These are phyloP conservation scores for Spisula subtruncata DNA, from an alignment of 2,888 invertebrate genomes.

Conservation along the genomic window DNA sequence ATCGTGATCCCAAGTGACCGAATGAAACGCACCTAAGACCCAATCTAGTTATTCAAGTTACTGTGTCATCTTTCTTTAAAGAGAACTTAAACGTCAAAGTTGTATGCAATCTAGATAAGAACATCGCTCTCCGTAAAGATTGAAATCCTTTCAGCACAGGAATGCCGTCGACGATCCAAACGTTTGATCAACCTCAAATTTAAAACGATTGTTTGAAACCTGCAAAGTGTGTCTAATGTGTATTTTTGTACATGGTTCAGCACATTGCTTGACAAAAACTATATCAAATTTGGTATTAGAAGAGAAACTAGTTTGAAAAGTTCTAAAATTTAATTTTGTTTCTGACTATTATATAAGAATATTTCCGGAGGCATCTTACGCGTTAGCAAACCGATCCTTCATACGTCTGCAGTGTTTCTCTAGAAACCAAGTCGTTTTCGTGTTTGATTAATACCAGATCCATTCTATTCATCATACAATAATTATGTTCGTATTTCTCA, in stretches of 20 bases:
- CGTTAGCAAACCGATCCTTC: not conserved
- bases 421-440: not conserved
- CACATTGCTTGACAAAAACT: not conserved
- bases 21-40: no score
- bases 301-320: no score
- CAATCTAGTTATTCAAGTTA: no score
- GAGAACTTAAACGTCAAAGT: no score
- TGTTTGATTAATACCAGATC: not conserved
- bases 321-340: not conserved
- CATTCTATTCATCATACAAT: not conserved
- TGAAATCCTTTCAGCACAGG: not conserved
- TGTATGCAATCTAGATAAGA: not conserved
- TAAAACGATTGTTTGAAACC: no score
- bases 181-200: no score
- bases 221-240: no score
- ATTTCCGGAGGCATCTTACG: not conserved
- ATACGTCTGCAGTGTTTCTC: not conserved
- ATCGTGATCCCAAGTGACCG: no score
- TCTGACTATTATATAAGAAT: slow-evolving; percentile 4
- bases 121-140: not conserved
- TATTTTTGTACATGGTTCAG: not conserved
- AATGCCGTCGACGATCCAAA: not conserved
- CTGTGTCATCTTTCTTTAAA: not conserved
- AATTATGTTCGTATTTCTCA: not conserved
- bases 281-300: not conserved